Conservation (phyloP, 2,888 invertebrate species). For the Papilio gigon region DNA sequence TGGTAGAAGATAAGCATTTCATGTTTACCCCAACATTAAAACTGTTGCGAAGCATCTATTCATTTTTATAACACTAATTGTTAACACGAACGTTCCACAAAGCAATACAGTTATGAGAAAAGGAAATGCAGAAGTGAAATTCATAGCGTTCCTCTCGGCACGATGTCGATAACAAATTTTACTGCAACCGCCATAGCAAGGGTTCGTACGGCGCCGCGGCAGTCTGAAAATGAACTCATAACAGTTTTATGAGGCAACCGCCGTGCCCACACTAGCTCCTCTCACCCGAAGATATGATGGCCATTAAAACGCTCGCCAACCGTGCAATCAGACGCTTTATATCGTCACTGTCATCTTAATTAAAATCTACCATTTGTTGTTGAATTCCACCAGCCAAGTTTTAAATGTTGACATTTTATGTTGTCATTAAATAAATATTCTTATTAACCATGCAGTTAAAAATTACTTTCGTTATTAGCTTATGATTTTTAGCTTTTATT, state of each 20-base stretch:
- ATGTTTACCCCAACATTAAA: not conserved
- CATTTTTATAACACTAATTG: slow-evolving; percentile 27
- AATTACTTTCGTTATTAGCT: not conserved
- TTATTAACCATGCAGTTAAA: not conserved
- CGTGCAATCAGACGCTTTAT: slow-evolving; percentile 69
- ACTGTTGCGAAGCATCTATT: not conserved
- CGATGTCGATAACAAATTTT: slow-evolving; percentile 46
- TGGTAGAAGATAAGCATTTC: not conserved
- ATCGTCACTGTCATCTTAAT: slow-evolving; percentile 70
- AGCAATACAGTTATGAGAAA: slow-evolving; percentile 38
- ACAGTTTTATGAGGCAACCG: slow-evolving; percentile 72
- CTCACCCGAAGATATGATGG: slow-evolving; percentile 65
- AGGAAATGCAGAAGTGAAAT: slow-evolving; percentile 42
- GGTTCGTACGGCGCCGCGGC: slow-evolving; percentile 51
- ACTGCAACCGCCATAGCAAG: slow-evolving; percentile 45
- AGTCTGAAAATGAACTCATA: slow-evolving; percentile 73
- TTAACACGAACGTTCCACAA: slow-evolving; percentile 26
- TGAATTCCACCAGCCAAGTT: slow-evolving; percentile 41
- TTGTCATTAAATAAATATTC: not conserved
- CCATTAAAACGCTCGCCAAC: slow-evolving; percentile 69
- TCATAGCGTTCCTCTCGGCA: slow-evolving; percentile 43
- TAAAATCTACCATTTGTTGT: slow-evolving; percentile 68
- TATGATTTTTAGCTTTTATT: not conserved
- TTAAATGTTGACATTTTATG: not conserved
- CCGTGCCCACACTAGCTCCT: slow-evolving; percentile 52